Conservation (phyloP, 2,797 vertebrate genomes). For the Tauraco hartlaubi region DNA sequence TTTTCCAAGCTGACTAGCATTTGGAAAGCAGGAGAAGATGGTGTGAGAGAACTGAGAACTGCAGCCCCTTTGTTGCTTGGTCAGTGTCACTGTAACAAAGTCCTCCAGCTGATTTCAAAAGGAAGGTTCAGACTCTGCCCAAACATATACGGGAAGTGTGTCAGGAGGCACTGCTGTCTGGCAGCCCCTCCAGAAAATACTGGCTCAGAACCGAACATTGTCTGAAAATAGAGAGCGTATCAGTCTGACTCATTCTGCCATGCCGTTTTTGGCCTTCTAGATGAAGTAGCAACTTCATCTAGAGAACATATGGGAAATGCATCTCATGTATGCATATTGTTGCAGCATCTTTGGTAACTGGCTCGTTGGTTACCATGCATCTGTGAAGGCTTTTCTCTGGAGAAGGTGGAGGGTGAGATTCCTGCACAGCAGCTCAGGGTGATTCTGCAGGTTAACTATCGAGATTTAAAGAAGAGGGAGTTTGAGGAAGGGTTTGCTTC, state of each 20-base stretch:
- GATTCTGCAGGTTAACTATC: background rate
- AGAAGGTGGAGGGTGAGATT: background rate
- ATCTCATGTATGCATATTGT: background rate
- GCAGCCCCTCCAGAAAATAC: slow-evolving; percentile 7
- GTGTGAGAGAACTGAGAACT: background rate
- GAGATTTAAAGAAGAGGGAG: background rate
- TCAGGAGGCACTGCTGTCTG: slow-evolving; percentile 8
- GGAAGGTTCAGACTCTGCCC: background rate
- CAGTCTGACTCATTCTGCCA: slow-evolving; percentile 27
- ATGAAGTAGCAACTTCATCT: background rate
- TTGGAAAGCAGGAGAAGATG: background rate
- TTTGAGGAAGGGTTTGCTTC: background rate
- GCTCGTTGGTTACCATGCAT: background rate
- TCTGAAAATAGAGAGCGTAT: slow-evolving; percentile 55
- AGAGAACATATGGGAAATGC: background rate
- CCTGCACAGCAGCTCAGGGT: background rate
- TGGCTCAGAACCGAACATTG: slow-evolving; percentile 45
- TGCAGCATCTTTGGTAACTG: background rate
- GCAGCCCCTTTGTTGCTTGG: background rate
- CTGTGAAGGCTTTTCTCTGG: background rate
- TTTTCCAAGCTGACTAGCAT: background rate
- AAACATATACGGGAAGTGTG: background rate
- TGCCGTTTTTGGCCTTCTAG: slow-evolving; percentile 33
- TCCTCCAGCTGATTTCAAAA: background rate
- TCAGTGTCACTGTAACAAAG: background rate